Conservation (phyloP, 2,797 vertebrate genomes). For the Onychomys arenicola region DNA sequence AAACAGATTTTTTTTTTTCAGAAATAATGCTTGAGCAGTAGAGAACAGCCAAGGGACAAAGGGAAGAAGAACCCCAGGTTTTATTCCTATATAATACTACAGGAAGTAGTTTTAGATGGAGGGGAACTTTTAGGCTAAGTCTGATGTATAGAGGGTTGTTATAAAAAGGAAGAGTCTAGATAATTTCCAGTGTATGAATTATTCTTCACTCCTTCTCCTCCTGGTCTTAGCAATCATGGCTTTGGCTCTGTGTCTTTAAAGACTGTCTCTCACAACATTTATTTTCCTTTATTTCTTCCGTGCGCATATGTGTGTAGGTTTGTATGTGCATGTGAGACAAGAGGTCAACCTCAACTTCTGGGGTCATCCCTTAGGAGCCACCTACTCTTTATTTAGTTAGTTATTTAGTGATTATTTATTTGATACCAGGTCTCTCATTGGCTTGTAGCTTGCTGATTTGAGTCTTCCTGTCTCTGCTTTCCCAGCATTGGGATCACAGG, state of each 20-base stretch:
- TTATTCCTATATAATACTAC: background rate
- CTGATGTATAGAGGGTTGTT: background rate
- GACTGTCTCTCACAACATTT: background rate
- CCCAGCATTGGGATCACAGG: too few species aligned
- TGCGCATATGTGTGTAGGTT: background rate
- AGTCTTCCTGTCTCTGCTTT: background rate
- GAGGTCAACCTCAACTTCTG: background rate
- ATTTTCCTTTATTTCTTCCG: background rate
- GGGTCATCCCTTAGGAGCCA: background rate
- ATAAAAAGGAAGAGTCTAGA: background rate
- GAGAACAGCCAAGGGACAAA: background rate
- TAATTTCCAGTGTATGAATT: background rate
- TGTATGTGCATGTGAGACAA: background rate
- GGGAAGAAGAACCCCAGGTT: background rate
- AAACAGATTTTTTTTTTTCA: background rate
- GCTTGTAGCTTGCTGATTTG: background rate
- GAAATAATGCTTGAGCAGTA: background rate
- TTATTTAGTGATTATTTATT: background rate
- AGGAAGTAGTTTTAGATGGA: background rate
- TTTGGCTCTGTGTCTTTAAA: background rate
- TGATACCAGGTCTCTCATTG: background rate
- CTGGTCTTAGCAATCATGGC: background rate
- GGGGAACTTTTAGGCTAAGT: background rate
- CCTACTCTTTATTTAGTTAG: background rate
- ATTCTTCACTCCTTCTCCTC: background rate